Evolutionary conservation across 2,797 vertebrate genomes (phyloP), one percentile per base, ranked within the genome.

Genomic region (Phoebastria nigripes): DNA sequence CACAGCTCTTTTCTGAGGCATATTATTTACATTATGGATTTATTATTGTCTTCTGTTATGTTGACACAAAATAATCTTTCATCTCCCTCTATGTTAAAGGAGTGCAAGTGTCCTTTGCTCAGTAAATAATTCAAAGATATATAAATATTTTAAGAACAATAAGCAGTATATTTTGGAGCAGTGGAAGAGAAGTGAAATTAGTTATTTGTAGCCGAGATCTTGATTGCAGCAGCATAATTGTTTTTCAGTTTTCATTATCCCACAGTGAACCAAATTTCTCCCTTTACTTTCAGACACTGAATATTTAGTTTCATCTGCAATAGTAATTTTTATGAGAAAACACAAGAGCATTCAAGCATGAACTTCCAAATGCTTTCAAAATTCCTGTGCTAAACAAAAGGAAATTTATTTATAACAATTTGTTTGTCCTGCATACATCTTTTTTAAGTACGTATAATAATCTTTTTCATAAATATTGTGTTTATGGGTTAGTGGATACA

Each of bases 121-220:
- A 67, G 97, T 98, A 97, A 98, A 98, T 98, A 98, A 98, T 98
- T 98, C 95, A 98, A 94, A 93, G 89, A 71, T 61, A 93, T 88
- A 98, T 98, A 97, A 98, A 98, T 98, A 98, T 98, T 98, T 98
- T 98, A 98, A 97, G 97, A 98, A 98, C 97, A 98, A 98, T 98
- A 98, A 98, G 97, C 97, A 98, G 96, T 98, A 97, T 98, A 98
- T 98, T 98, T 98, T 98, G 92, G 96, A 98, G 93, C 91, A 94
- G 94, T 92, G 93, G 87, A 96, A 94, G 92, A 98, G 94, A 96
- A 98, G 93, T 96, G 95, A 98, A 98, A 98, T 98, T 98, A 98
- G 98, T 98, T 98, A 98, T 98, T 98, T 98, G 97, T 98, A 96
- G 95, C 93, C 39, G 90, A 97, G 96, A 97, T 97, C 89, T 97